Evolutionary conservation across 2,113 vertebrate genomes (phyloP).

Genomic region (Solenodon paradoxus): DNA sequence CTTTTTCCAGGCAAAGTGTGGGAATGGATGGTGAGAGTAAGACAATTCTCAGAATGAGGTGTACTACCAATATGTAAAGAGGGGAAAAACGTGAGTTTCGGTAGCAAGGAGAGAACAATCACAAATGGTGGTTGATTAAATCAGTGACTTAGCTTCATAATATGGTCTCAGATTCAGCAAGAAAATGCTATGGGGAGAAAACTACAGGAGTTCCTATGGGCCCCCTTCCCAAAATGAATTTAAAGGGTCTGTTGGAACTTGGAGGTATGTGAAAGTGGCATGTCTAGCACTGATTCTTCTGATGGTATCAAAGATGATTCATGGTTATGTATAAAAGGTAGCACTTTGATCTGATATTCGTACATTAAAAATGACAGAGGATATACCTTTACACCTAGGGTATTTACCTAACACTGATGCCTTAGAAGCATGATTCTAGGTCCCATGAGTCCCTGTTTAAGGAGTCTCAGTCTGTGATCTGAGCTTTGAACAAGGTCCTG

Average conservation of each 20-base stretch:
- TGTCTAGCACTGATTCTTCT: background rate
- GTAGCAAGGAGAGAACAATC: background rate
- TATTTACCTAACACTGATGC: background rate
- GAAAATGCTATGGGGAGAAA: background rate
- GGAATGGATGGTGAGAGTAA: background rate
- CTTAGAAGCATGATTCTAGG: background rate
- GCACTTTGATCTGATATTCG: background rate
- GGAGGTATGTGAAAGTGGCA: background rate
- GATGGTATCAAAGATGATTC: background rate
- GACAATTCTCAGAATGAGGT: slow-evolving; percentile 46
- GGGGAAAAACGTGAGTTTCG: background rate
- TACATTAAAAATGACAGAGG: background rate
- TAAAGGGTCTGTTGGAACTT: background rate
- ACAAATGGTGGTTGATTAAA: background rate
- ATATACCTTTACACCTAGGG: background rate
- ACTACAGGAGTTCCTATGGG: background rate
- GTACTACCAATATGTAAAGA: background rate
- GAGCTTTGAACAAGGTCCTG: background rate
- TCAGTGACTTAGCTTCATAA: slow-evolving; percentile 1
- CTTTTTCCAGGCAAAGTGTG: background rate
- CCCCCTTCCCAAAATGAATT: background rate
- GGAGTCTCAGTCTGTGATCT: background rate
- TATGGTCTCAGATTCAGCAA: background rate
- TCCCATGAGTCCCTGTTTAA: background rate
- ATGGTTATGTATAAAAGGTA: background rate